Conservation (phyloP, 2,113 vertebrate species). For the Bujurquina vittata region DNA sequence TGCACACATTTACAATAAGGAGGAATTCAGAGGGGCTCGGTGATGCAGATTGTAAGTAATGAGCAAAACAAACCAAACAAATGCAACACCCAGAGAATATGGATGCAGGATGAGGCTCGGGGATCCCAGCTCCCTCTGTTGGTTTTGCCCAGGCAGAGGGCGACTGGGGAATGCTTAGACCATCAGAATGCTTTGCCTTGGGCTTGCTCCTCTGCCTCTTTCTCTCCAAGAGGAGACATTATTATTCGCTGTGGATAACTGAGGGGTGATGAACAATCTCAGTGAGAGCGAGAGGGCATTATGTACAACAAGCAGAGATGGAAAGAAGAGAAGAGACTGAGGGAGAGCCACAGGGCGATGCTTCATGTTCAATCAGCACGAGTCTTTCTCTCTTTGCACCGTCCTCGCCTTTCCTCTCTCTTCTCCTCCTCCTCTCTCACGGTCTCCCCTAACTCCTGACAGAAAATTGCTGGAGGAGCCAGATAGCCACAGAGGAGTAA, state of each 20-base stretch:
- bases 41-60: conserved; percentile 61
- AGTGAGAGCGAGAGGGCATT: conserved; percentile 46
- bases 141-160: conserved; percentile 43
- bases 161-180: conserved; percentile 54
- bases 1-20: not conserved
- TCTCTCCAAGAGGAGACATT: conserved; percentile 60
- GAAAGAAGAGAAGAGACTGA: conserved; percentile 27
- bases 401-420: conserved; percentile 1
- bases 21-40: not conserved
- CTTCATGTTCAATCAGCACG: conserved; percentile 59
- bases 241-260: conserved; percentile 66
- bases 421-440: conserved; percentile 6
- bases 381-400: not conserved
- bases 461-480: conserved; percentile 52
- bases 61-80: conserved; percentile 48
- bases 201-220: conserved; percentile 47
- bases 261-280: conserved; percentile 57
- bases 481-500: conserved; percentile 66
- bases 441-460: conserved; percentile 16
- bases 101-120: conserved; percentile 11
- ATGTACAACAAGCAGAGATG: conserved; percentile 56
- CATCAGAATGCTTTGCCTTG: conserved; percentile 63
- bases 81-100: conserved; percentile 22
- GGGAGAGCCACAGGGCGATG: conserved; percentile 49
- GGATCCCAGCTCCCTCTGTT: conserved; percentile 30